Evolutionary conservation across 2,797 vertebrate species (phyloP), one percentile per base, ranked within the genome.

Genomic region (Numenius phaeopus): DNA sequence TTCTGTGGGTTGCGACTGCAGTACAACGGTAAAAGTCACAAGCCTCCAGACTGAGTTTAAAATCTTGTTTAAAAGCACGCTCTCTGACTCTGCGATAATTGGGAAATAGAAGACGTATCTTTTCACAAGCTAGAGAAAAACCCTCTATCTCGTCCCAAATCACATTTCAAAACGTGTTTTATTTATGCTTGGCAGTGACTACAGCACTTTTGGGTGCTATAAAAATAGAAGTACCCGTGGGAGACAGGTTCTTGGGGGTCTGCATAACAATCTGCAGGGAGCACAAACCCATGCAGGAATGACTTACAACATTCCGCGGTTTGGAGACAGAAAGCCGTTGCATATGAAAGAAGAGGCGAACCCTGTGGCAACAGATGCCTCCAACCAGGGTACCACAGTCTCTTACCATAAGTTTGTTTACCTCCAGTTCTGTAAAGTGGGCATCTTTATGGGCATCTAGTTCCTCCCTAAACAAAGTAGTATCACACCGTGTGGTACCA

Each of bases 21-120:
- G 39, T 37, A 47, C 69, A 86, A 75, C 10, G 42, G 21, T 42
- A 81, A 69, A 95, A 94, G 54, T 62, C 83, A 87, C 27, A 77
- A 64, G 39, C 59, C 39, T 95, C 46, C 73, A 92, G 66, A 40
- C 5, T 40, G n/a, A 76, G 20, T 70, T 86, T 61, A 81, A 93
- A 95, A 89, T 59, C 66, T 44, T 2, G 1, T 58, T 73, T 78
- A 42, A 87, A 81, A 75, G 75, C 0, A 0, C 23, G 12, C 11
- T 84, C 27, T 82, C 58, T 57, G 66, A 69, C 54, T 72, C 67
- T 66, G 11, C 20, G 22, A 37, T 62, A 82, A 93, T 0, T 57
- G 44, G 55, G 50, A 84, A 22, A 40, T 11, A 73, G 32, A 69
- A 65, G 55, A 66, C 0, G 0, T 13, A 24, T 44, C 37, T 86